A percentile compares a stretch with the other conserved stretches of the same genome.
These are phyloP conservation scores for Zaprionus gabonicus DNA, from an alignment of 1,140 invertebrate species.

Conservation along the genomic window DNA sequence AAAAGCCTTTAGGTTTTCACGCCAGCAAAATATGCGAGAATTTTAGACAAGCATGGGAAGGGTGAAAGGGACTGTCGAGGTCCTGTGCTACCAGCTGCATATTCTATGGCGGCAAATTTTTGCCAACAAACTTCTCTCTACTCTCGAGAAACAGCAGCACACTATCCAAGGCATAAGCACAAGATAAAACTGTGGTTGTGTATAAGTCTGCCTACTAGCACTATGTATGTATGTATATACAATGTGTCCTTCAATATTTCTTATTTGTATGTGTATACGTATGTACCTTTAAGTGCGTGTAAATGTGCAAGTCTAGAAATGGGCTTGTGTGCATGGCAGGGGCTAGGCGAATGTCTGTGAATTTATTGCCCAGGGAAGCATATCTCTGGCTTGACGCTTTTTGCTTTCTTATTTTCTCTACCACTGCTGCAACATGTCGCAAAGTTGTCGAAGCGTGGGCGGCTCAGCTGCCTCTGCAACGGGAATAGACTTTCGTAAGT, in stretches of 20 bases:
- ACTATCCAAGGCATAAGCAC: slow-evolving; percentile 27
- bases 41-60: slow-evolving; percentile 42
- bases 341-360: slow-evolving; percentile 42
- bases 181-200: slow-evolving; percentile 24
- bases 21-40: slow-evolving; percentile 72
- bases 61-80: slow-evolving; percentile 24
- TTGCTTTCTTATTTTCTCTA: slow-evolving; percentile 27
- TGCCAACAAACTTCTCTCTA: slow-evolving; percentile 73
- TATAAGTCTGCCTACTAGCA: slow-evolving; percentile 14
- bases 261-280: slow-evolving; percentile 19
- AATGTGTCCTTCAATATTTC: slow-evolving; percentile 17
- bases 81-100: slow-evolving; percentile 69
- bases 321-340: slow-evolving; percentile 34
- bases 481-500: slow-evolving; percentile 58
- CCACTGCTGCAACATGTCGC: slow-evolving; percentile 75
- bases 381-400: slow-evolving; percentile 60
- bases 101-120: slow-evolving; percentile 79
- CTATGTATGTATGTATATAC: neutral
- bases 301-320: slow-evolving; percentile 5
- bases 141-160: slow-evolving; percentile 39
- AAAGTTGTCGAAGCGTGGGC: slow-evolving; percentile 73
- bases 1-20: slow-evolving; percentile 79
- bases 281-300: slow-evolving; percentile 3
- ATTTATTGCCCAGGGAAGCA: slow-evolving; percentile 81
- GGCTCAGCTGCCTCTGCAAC: slow-evolving; percentile 47